Base-by-base conservation (phyloP, 2,888 invertebrate genomes). In the Athalia circularis region DNA sequence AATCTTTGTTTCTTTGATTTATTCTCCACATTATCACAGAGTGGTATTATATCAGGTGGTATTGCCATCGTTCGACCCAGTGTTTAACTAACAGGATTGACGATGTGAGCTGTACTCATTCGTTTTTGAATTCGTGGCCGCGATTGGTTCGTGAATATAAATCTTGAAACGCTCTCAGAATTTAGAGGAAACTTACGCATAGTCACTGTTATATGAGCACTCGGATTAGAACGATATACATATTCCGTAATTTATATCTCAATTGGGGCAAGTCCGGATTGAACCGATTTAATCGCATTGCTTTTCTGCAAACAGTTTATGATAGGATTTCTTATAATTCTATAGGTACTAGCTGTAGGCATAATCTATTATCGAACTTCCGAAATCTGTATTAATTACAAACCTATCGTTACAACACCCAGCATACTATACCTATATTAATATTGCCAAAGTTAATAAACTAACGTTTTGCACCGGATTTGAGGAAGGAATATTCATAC, bases 181-280 rank as follows among this genome's bases (percentile, higher is more conserved):
- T 67, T 54, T 70, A 70, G 54, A 57, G 43, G 57, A 70, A 54
- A 15, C 70, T 70, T 57, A 57, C 48, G 70, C 13, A 57, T 57
- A 29, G 15, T 45, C 45, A 9, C 43, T 45, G 29, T 45, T 6
- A 11, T 8, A 48, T 15, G 47, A 67, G 50, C 67, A 11, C 9
- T 62, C 62, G 52, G 75, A 48, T 62, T 11, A 54, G 13, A 9
- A 11, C 6, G 29, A 29, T 5, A 64, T 43, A 29, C 48, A 75
- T 72, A 72, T 59, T 75, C 75, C 62, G 75, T 50, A 75, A 75
- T 75, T 75, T 62, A 75, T 75, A 75, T 62, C 64, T 50, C 52
- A 75, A 62, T 75, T 75, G 75, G 75, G 64, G 29, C 75, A 75
- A 75, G 50, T 75, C 75, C 75, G 75, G 75, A 62, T 75, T 50